Evolutionary conservation across 2,888 invertebrate species (phyloP).

Genomic region (Callyntrura guangdongensis): DNA sequence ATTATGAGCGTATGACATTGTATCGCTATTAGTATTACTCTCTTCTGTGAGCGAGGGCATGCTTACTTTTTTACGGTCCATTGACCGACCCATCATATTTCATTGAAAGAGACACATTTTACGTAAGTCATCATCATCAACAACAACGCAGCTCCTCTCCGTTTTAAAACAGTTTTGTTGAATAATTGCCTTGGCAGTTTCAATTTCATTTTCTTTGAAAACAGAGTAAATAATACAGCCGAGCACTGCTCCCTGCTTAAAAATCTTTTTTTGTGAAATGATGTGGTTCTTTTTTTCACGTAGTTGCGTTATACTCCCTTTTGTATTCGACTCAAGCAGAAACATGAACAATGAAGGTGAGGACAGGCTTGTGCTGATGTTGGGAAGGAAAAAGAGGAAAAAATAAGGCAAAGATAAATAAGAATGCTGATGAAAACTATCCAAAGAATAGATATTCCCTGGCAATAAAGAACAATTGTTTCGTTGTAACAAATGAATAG

Average conservation of each 20-base stretch:
- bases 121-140: constrained; percentile 41
- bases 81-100: constrained; percentile 61
- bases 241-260: not conserved
- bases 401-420: constrained; percentile 17
- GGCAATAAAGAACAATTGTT: constrained; percentile 2
- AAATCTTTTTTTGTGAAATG: constrained; percentile 25
- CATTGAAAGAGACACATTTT: constrained; percentile 53
- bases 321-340: constrained; percentile 12
- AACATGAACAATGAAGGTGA: constrained; percentile 35
- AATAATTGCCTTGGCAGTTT: constrained; percentile 63
- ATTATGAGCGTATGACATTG: not conserved
- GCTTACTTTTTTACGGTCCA: constrained; percentile 59
- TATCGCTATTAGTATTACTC: constrained; percentile 14
- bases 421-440: not conserved
- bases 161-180: constrained; percentile 36
- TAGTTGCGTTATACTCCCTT: constrained; percentile 33
- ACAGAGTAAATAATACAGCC: not conserved
- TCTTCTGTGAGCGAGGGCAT: not conserved
- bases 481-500: constrained; percentile 7
- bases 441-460: constrained; percentile 16
- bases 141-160: constrained; percentile 5
- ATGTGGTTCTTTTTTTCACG: constrained; percentile 48
- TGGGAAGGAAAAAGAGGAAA: not conserved
- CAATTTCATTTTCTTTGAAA: constrained; percentile 59
- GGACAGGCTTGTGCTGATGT: not conserved